Evolutionary conservation across 2,113 vertebrate species (phyloP), one percentile per base, ranked within the genome.

Genomic region (Prochilodus magdalenae): DNA sequence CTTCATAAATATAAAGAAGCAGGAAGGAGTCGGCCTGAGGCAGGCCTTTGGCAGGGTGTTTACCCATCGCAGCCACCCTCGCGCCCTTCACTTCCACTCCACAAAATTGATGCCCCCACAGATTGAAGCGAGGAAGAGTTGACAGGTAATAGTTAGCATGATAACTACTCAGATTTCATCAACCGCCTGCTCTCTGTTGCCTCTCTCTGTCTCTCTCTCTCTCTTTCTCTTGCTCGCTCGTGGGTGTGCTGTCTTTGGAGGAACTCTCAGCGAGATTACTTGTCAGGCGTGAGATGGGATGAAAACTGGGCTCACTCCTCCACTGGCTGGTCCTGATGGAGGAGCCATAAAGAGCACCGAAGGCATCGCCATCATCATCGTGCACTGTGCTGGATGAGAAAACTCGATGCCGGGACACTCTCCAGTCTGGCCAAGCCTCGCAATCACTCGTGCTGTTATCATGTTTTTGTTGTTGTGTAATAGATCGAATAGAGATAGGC

Each of bases 41-140:
- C 49, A 67, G 73, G 60, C 77, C 79, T 74, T 67, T 69, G 85
- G 95, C 94, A 94, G 93, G 95, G 93, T 96, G 96, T 95, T 95
- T 95, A 94, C 95, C 93, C 93, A 91, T 91, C 90, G 92, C 94
- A 75, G 94, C 95, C 94, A 95, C 95, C 94, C 94, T 94, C 95
- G 94, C 94, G 94, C 94, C 94, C 95, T 96, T 96, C 95, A 96
- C 95, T 95, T 96, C 94, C 95, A 95, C 95, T 96, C 95, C 86
- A 87, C 83, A 83, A 87, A 87, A 87, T 87, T 83, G 86, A 85
- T 81, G 86, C 57, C 80, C 77, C 75, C 81, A 85, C 86, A 87
- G 86, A 85, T 73, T 44, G 74, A 59, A 83, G 74, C 33, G 33
- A 65, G 78, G 62, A 67, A 84, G 74, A 75, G 83, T 80, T 87